Evolutionary conservation across 2,113 vertebrate species (phyloP).

Genomic region (Lepidothrix coronata): DNA sequence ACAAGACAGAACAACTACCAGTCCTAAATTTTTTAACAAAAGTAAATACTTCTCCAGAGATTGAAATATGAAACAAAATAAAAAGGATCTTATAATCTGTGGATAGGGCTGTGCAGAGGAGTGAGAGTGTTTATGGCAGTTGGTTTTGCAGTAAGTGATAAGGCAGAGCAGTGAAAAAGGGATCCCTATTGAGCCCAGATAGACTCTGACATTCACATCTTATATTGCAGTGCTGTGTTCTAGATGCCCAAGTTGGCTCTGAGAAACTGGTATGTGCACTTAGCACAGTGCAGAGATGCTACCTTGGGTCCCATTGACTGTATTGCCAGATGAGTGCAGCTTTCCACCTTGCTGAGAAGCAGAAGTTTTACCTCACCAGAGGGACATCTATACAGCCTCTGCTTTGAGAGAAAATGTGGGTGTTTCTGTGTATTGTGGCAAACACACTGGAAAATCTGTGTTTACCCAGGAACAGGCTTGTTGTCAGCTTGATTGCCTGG

Average conservation of each 20-base stretch:
- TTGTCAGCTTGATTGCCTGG: neutral
- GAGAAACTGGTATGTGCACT: neutral
- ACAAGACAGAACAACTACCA: neutral
- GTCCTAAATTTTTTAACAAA: neutral
- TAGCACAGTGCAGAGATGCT: neutral
- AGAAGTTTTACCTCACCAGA: neutral
- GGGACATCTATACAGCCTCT: neutral
- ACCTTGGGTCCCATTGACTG: neutral
- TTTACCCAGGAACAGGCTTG: neutral
- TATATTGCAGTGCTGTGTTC: neutral
- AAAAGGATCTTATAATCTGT: neutral
- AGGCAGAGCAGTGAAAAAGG: neutral
- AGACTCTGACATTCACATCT: neutral
- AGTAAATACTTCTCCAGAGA: neutral
- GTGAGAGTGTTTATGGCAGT: neutral
- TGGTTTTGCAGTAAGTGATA: neutral
- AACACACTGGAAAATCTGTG: neutral
- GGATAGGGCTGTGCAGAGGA: neutral
- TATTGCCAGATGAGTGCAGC: neutral
- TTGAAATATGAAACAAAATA: neutral
- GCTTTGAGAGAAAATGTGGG: neutral
- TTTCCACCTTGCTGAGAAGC: neutral
- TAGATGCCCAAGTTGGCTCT: neutral
- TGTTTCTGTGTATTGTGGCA: neutral
- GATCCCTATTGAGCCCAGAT: rapidly evolving